Evolutionary conservation across 2,888 invertebrate species (phyloP), one percentile per base, ranked within the genome.

Genomic region (Nemotelus pantherinus): DNA sequence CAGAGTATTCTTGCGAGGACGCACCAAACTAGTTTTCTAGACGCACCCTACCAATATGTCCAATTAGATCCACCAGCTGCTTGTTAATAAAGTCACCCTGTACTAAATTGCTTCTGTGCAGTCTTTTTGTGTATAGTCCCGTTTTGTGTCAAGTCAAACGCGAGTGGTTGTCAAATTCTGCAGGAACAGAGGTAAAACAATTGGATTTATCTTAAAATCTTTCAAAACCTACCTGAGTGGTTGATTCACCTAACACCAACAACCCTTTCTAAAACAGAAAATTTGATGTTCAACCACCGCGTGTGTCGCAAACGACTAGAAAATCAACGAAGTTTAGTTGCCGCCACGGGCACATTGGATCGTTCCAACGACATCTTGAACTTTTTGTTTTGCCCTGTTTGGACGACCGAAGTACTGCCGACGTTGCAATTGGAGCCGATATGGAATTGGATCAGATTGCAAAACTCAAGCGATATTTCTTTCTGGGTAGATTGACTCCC

Each of bases 401-500:
- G 76, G 77, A 80, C 63, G 68, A 25, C 25, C 25, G 25, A 25
- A 25, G 25, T 25, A 25, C 25, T 25, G 25, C 79, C 76, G 81
- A 82, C 39, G 78, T 79, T 6, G 25, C 25, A 25, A 25, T 25
- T 25, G 80, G 79, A 79, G 77, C 70, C 3, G 79, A 80, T 74
- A 41, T 85, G 3, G 81, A 81, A 41, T 84, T 74, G 60, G 60
- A 60, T 60, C 43, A 45, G 48, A 41, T 60, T 9, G 50, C 60
- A 44, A 74, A 63, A 44, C 64, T 76, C 25, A 55, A 64, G 45
- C 64, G 85, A 10, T 85, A 82, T 74, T 85, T 85, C 65, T 85
- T 82, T 57, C 77, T 86, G 64, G 84, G 85, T 7, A 78, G 76
- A 0, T 77, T 83, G 10, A 81, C 81, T 2, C 83, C 86, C 3